Conservation (phyloP, 2,113 vertebrate genomes). For the Pipra filicauda region DNA sequence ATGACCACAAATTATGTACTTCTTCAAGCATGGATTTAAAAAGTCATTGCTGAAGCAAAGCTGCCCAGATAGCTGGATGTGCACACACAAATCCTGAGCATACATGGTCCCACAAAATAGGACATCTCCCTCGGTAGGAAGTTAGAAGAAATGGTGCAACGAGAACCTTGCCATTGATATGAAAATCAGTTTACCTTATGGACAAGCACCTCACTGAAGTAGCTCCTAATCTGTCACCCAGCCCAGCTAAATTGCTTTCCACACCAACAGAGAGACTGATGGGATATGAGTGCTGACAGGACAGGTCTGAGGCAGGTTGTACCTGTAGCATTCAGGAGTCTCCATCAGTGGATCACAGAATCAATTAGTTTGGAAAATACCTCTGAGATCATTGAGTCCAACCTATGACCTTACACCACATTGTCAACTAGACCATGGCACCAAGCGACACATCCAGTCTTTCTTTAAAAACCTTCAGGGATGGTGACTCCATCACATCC, state of each 20-base stretch:
- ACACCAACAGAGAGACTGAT: background rate
- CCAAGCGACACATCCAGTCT: background rate
- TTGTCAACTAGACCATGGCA: background rate
- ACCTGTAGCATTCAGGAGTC: background rate
- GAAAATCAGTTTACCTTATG: background rate
- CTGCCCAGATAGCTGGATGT: background rate
- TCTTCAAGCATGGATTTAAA: background rate
- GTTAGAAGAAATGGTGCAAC: background rate
- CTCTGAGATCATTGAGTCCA: rapidly evolving
- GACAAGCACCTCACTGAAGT: background rate
- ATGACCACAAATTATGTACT: background rate
- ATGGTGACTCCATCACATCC: background rate
- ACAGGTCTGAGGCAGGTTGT: rapidly evolving
- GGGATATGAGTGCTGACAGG: rapidly evolving
- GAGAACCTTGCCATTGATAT: background rate
- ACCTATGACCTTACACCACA: background rate
- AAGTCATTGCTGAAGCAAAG: background rate
- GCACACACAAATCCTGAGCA: background rate
- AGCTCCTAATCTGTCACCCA: background rate
- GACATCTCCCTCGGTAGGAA: background rate
- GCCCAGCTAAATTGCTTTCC: background rate
- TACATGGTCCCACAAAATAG: background rate
- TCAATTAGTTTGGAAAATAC: background rate
- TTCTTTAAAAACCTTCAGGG: background rate
- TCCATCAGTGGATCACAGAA: background rate